Evolutionary conservation across 1,140 invertebrate species (phyloP).

Genomic region (Colletes latitarsis): DNA sequence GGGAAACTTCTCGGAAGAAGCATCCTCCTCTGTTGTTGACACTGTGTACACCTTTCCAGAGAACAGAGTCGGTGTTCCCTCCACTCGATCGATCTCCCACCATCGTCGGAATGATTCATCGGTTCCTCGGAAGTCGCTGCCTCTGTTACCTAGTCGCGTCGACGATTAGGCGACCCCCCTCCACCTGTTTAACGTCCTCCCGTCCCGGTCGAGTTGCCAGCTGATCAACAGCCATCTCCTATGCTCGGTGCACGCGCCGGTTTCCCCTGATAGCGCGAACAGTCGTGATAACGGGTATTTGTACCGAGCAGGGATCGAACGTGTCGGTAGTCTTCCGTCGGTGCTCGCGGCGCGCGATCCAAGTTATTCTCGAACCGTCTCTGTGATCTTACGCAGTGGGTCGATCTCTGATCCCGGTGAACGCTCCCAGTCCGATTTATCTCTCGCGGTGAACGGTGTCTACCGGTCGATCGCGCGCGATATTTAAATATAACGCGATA

Average conservation of each 20-base stretch:
- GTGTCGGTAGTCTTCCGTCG: constrained; percentile 15
- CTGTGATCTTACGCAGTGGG: constrained; percentile 18
- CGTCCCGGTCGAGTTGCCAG: constrained; percentile 11
- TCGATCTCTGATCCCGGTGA: neutral
- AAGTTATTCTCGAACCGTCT: constrained; percentile 9
- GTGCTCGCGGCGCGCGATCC: constrained; percentile 32
- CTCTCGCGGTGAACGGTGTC: no score
- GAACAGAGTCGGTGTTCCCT: neutral
- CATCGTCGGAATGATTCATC: constrained; percentile 4
- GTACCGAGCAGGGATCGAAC: constrained; percentile 34
- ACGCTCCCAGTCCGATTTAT: no score
- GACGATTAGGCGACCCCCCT: constrained; percentile 17
- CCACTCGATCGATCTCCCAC: constrained; percentile 7
- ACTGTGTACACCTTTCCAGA: neutral
- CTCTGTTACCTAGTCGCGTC: neutral
- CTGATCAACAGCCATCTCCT: constrained; percentile 20
- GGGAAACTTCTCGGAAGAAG: constrained; percentile 13
- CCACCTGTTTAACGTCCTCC: neutral
- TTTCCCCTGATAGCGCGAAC: constrained; percentile 17
- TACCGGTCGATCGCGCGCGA: no score
- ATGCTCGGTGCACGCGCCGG: constrained; percentile 22
- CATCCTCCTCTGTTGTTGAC: neutral
- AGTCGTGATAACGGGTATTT: constrained; percentile 44
- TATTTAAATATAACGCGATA: no score
- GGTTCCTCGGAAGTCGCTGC: constrained; percentile 11